Base-by-base conservation (phyloP, 2,113 vertebrate genomes). In the Gopherus evgoodei region DNA sequence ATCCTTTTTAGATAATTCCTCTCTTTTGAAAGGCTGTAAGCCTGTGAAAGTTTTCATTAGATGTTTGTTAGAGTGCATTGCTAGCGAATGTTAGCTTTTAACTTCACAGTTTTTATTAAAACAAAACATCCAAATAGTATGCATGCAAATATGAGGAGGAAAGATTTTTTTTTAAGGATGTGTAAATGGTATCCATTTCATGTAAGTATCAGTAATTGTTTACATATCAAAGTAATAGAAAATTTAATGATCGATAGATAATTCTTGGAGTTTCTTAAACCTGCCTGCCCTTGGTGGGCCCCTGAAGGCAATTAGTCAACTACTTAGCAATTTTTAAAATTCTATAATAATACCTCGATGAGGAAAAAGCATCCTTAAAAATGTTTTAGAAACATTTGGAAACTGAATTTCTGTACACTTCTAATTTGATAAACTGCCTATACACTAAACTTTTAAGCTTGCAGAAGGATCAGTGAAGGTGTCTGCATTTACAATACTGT, bases 121-220 rank as follows among this genome's bases (percentile, higher is more conserved):
- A 12, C 2, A 52, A 83, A 85, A 13, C 6, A 31, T 87, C 81
- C 38, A 25, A 81, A 90, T 88, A 54, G 24, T 62, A 78, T 3
- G 49, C 35, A 69, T 69, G 35, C 35, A 69, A 35, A n/a, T 69
- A 69, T 69, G 62, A 35, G 62, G 8, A 69, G 16, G 16, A 69
- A 69, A 31, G 29, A 29, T 12, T 31, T 5, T 83, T 88, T n/a
- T 1, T n/a, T 27, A 83, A 87, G 3, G 69, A 4, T 78, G 3
- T 3, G 31, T 50, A 14, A 12, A 31, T 87, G 0, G 56, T 1
- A 52, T 87, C 62, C 4, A 79, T 0, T 4, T 54, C 47, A 76
- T 90, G 21, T 47, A 87, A 78, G 53, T 65, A 79, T 11, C 35
- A 87, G 6, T 5, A 57, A 1, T 89, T 94, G 87, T 65, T n/a